Evolutionary conservation across 1,140 invertebrate species (phyloP).

Genomic region (Stegodyphus mimosarum): DNA sequence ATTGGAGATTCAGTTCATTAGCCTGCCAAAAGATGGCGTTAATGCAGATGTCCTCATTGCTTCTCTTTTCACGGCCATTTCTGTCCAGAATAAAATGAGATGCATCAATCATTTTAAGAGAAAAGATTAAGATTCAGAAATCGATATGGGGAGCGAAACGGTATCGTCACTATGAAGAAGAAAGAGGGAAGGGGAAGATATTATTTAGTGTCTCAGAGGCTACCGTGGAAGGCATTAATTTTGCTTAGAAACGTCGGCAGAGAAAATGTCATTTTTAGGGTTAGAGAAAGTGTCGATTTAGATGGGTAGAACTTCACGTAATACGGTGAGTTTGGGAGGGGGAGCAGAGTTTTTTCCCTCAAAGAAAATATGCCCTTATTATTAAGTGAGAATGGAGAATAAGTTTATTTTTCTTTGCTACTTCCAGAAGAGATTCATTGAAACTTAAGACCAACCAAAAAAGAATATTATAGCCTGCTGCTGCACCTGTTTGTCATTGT

Average conservation of each 20-base stretch:
- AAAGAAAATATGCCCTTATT: too few species aligned
- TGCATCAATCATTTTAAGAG: conserved; percentile 39
- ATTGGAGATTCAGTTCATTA: conserved; percentile 39
- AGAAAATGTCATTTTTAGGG: conserved; percentile 34
- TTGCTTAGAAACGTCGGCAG: conserved; percentile 22
- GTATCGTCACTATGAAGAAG: background rate
- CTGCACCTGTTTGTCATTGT: too few species aligned
- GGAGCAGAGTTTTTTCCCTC: too few species aligned
- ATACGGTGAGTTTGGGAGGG: too few species aligned
- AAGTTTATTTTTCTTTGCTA: too few species aligned
- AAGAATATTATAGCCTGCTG: too few species aligned
- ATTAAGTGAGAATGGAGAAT: too few species aligned
- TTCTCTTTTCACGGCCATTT: background rate
- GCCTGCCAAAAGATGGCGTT: conserved; percentile 12
- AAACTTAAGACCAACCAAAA: too few species aligned
- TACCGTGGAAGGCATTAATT: conserved; percentile 34
- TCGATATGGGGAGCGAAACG: conserved; percentile 11
- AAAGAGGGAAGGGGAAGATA: background rate
- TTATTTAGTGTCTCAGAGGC: conserved; percentile 41
- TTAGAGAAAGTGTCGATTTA: background rate
- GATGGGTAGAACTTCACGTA: too few species aligned
- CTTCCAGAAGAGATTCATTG: too few species aligned
- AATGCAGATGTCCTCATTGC: conserved; percentile 16
- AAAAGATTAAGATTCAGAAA: conserved; percentile 48
- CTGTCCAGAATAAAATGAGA: conserved; percentile 27